Conservation (phyloP, 2,113 vertebrate species). For the Rattus norvegicus region DNA sequence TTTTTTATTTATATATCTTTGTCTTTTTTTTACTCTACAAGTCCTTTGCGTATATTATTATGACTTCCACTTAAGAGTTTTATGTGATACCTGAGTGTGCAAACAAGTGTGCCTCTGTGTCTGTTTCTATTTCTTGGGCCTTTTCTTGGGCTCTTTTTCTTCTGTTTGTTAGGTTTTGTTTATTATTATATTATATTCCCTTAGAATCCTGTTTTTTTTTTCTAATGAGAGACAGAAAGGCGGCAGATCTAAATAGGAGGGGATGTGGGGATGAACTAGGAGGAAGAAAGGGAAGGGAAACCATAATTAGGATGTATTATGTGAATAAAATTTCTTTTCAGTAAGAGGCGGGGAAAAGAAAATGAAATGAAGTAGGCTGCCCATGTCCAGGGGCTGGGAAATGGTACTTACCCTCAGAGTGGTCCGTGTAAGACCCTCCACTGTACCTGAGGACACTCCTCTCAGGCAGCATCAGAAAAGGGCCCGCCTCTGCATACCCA, state of each 20-base stretch:
- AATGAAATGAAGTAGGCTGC: background rate
- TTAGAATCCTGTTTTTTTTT: background rate
- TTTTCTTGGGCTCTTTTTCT: background rate
- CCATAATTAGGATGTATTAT: background rate
- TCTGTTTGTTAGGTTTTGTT: background rate
- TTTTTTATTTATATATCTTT: background rate
- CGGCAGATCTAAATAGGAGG: background rate
- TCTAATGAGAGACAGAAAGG: background rate
- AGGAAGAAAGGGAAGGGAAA: background rate
- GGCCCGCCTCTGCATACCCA: fast-evolving
- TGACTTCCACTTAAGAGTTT: background rate
- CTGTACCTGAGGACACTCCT: no score
- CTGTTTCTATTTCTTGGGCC: background rate
- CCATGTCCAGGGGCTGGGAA: background rate
- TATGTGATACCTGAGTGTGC: background rate
- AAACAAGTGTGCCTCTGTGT: background rate
- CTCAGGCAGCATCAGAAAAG: background rate
- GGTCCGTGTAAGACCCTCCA: background rate
- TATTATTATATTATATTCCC: background rate
- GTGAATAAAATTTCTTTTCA: background rate
- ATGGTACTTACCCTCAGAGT: fast-evolving
- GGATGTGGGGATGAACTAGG: background rate
- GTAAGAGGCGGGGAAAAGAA: background rate
- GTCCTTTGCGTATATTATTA: background rate
- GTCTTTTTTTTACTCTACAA: background rate